Evolutionary conservation across 2,113 vertebrate species (phyloP).

Genomic region (Parotia lawesii): DNA sequence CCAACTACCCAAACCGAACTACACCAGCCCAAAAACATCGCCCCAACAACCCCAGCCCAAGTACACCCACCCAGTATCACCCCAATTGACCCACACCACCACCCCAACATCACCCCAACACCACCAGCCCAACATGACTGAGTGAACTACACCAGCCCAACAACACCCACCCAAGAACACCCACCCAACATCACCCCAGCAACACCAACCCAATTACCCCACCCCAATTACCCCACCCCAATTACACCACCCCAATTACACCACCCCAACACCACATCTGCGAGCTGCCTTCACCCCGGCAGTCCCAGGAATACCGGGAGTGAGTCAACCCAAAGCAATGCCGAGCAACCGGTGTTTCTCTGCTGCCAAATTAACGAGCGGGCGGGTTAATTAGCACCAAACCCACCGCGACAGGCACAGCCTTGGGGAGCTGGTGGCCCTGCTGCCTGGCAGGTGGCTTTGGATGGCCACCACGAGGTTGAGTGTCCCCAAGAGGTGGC

Average conservation of each 20-base stretch:
- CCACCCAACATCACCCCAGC: background rate
- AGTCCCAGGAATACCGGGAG: background rate
- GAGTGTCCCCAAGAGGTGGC: background rate
- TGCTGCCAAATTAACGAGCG: background rate
- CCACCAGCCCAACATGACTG: background rate
- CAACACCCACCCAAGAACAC: background rate
- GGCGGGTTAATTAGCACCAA: background rate
- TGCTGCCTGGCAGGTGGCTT: background rate
- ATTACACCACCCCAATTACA: background rate
- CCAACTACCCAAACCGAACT: background rate
- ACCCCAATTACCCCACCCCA: background rate
- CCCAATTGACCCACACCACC: background rate
- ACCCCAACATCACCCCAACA: no score
- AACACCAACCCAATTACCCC: no score
- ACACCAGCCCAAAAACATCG: background rate
- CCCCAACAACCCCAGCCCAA: background rate
- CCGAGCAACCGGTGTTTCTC: fast-evolving
- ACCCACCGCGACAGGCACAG: background rate
- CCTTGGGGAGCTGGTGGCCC: background rate
- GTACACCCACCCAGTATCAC: background rate
- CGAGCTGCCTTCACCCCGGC: background rate
- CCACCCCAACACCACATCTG: background rate
- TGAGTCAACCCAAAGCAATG: conserved; percentile 6
- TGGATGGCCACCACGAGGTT: fast-evolving
- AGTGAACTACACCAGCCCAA: no score